These are phyloP conservation scores for Willisornis vidua DNA, from an alignment of 2,113 vertebrate species.

Conservation along the genomic window DNA sequence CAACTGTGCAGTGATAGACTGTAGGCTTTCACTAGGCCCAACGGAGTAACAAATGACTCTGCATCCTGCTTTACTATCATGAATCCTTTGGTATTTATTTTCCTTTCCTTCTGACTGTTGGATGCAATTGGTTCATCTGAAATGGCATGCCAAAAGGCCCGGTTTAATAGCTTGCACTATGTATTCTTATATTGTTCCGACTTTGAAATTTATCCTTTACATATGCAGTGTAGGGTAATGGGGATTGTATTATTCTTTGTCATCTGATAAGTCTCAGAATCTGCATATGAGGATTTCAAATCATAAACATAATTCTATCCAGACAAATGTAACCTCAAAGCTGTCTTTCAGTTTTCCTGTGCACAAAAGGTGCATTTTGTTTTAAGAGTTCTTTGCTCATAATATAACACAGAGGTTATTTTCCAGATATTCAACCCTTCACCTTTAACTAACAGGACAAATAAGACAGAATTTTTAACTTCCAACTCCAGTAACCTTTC, in stretches of 20 bases:
- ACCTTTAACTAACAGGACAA: background rate
- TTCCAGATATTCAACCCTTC: background rate
- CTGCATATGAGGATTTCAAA: background rate
- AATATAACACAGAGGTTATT: background rate
- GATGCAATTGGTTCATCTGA: background rate
- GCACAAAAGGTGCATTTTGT: background rate
- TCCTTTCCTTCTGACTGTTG: background rate
- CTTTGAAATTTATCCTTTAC: conserved; percentile 11
- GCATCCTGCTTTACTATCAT: background rate
- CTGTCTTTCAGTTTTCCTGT: background rate
- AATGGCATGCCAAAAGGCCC: background rate
- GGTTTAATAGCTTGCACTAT: background rate
- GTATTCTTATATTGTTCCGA: background rate
- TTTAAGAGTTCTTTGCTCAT: background rate
- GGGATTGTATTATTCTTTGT: background rate
- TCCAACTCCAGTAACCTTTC: background rate
- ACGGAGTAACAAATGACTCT: background rate
- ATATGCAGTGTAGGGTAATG: background rate
- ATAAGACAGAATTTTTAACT: background rate
- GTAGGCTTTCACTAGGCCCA: background rate
- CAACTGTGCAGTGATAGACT: background rate
- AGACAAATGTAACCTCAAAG: background rate
- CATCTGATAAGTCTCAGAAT: background rate
- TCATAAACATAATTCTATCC: background rate
- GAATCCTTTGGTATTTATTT: background rate